Evolutionary conservation across 2,797 vertebrate species (phyloP), one percentile per base, ranked within the genome.

Genomic region (Sebastes trivittatus): DNA sequence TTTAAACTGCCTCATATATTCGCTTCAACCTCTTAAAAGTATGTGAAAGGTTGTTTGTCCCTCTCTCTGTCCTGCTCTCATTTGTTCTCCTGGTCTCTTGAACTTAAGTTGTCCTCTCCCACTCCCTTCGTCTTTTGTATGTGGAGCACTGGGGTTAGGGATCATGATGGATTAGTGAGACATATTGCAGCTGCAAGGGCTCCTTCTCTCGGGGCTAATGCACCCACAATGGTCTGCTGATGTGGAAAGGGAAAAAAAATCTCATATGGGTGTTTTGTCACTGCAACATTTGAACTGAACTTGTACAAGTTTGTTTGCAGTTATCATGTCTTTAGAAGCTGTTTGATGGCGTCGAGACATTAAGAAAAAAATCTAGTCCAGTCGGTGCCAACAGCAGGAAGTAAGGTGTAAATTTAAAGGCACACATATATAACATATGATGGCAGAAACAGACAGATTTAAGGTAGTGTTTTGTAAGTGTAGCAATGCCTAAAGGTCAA

Each of bases 151-250:
- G 89, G 90, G 89, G 92, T 87, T 89, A 90, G 89, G 92, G 94
- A 91, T 95, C 93, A 93, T 90, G 91, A 93, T 94, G 93, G 93
- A 94, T 95, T 94, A 95, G 93, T 92, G 91, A 93, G 92, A 94
- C 92, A 83, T 88, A 89, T 93, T 91, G 90, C 94, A 95, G 89
- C 93, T 95, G 94, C 93, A 91, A 87, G 72, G 73, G 73, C 88
- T 91, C 80, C 84, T 87, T 93, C 88, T 92, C 77, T 89, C 75
- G 63, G 67, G 80, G 85, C 89, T 91, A 93, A 94, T 84, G 83
- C 89, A 80, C 68, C 75, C 75, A 87, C 83, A 91, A 83, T 82
- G 69, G 74, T 65, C 38, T 76, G 76, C 80, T 85, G 73, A 88
- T 87, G 87, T 86, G 82, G 73, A 75, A 84, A 75, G 85, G 78